phyloP scores from a whole-genome alignment of 2,888 invertebrate genomes.

The Plebejus melissa region DNA sequence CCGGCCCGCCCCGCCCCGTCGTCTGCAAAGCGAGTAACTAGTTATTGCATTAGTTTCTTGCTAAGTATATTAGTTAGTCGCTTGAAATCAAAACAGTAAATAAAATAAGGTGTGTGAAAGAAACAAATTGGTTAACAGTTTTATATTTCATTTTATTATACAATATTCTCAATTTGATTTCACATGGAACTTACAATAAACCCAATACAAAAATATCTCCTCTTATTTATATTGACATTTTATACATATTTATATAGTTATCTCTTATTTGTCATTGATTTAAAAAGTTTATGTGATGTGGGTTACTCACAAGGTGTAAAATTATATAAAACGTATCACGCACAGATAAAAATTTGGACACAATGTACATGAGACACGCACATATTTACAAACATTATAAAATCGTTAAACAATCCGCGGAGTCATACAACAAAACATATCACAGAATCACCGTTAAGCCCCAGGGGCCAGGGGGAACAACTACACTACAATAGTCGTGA shows the following conservation, averaged over 20 bases:
- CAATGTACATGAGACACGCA: conserved; percentile 56
- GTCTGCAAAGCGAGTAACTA: too few species aligned
- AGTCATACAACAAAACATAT: conserved; percentile 40
- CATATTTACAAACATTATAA: conserved; percentile 60
- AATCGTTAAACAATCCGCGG: conserved; percentile 44
- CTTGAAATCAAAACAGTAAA: not conserved
- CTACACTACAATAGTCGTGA: not conserved
- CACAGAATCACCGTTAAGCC: not conserved
- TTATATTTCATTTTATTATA: conserved; percentile 69
- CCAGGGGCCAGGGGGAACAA: not conserved
- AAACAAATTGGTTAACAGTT: conserved; percentile 33
- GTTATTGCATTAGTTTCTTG: too few species aligned
- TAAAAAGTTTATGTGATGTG: conserved; percentile 51
- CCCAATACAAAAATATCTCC: conserved; percentile 78
- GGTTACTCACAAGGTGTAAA: conserved; percentile 24
- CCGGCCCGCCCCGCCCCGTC: too few species aligned
- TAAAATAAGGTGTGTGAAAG: not conserved
- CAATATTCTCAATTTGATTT: conserved; percentile 69
- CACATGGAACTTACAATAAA: conserved; percentile 67
- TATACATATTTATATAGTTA: conserved; percentile 56
- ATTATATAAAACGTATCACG: conserved; percentile 33
- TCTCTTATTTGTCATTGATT: conserved; percentile 42
- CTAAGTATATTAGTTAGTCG: too few species aligned
- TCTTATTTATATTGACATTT: conserved; percentile 68
- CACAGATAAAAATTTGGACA: conserved; percentile 40